Base-by-base conservation (phyloP, 64 coral and sea anemone species). In the Montipora foliosa region DNA sequence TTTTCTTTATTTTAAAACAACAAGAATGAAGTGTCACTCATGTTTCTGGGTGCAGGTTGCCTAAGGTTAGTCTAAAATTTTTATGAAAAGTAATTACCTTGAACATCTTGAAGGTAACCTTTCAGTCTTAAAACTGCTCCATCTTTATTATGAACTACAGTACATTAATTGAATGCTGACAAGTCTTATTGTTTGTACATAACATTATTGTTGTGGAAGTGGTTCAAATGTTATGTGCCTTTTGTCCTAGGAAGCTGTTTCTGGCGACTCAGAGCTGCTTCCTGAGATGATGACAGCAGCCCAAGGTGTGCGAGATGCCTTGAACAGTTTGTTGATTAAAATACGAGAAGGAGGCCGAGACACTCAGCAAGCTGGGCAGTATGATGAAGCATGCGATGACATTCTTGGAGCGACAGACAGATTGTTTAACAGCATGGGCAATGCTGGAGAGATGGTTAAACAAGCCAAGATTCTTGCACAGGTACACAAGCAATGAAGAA, bases 361-460 rank as follows among this genome's bases (percentile, higher is more conserved):
- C 5, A 81, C 89, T 19, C 88, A 67, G 17, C 92, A 94, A 5
- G 89, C 79, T 0, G 98, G 91, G 20, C 90, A 96, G 15, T 99
- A 99, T 74, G 98, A 95, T 60, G 98, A 91, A 13, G 93, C 95
- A 3, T 99, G 98, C 82, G 98, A 99, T 71, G 87, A 92, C 14
- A 99, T 99, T 44, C 89, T 99, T 0, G 94, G 94, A 47, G 98
- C 98, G 19, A 96, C 98, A 14, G 98, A 99, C 73, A 94, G 98
- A 19, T 78, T 99, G 85, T 99, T 99, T 20, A 99, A 99, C 67
- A 99, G 98, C 91, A 99, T 99, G 98, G 98, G 98, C 1, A 99
- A 99, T 77, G 98, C 98, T 87, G 98, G 98, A 25, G 98, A 99
- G 89, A 99, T 99, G 98, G 98, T 99, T 21, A 94, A 96, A 66